Evolutionary conservation across 37 sponge, comb jelly and placozoan genomes (phyloP).

Genomic region (Amphimedon queenslandica): DNA sequence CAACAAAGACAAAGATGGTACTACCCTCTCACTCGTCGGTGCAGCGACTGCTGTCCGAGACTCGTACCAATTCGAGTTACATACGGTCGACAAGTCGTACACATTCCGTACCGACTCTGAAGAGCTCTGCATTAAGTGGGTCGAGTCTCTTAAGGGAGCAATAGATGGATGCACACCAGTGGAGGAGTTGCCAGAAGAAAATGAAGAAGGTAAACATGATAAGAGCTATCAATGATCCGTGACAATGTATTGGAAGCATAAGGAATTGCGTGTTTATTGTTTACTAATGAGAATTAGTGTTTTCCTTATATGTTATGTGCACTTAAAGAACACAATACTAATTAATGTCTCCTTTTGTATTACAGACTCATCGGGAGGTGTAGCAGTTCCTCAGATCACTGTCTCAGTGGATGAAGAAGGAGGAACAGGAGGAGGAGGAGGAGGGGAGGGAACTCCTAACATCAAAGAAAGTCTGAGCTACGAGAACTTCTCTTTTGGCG

Average conservation of each 20-base stretch:
- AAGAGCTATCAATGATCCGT: not conserved
- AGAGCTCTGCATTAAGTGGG: slow-evolving; percentile 23
- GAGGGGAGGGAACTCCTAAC: not conserved
- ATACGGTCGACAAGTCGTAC: slow-evolving; percentile 14
- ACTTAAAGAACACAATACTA: too few species aligned
- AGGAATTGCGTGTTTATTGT: too few species aligned
- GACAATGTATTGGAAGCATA: too few species aligned
- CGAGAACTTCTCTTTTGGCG: not conserved
- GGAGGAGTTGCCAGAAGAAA: not conserved
- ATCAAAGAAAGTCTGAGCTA: not conserved
- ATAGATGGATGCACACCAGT: slow-evolving; percentile 19
- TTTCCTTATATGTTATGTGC: too few species aligned
- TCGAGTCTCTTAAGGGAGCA: slow-evolving; percentile 15
- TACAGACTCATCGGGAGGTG: too few species aligned
- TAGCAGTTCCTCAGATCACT: not conserved
- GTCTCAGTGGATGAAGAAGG: not conserved
- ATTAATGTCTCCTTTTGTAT: too few species aligned
- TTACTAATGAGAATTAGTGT: not conserved
- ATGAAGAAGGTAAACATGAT: not conserved
- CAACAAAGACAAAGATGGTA: not conserved
- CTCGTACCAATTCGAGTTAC: slow-evolving; percentile 8
- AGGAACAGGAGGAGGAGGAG: not conserved
- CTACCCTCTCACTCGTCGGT: not conserved
- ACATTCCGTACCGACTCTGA: slow-evolving; percentile 18
- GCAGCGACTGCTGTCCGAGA: not conserved